Evolutionary conservation across 2,113 vertebrate genomes (phyloP), one percentile per base, ranked within the genome.

Genomic region (Ctenodactylus gundi): DNA sequence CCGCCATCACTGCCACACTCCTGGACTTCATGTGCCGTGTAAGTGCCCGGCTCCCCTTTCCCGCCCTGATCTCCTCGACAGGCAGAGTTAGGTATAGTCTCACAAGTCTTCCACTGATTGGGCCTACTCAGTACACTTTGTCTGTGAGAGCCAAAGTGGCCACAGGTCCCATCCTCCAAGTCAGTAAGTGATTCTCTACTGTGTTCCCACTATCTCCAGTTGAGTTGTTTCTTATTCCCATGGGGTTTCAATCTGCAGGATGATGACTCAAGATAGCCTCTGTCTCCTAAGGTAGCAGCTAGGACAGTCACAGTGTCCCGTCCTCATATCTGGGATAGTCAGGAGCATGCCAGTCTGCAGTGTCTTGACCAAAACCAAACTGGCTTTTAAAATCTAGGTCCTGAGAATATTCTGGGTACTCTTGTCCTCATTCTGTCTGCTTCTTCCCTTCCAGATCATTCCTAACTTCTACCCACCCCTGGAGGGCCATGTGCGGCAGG

Each of bases 21-120:
- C 98, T 99, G 98, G 99, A 99, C 91, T 99, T 99, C 98, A 99
- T 99, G 99, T 99, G 99, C 97, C 97, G 99, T 96, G 99, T 99
- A 98, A 98, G 98, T 60, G 0, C 7, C 3, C 0, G 0, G 0
- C 0, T n/a, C 5, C 12, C 13, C 29, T 1, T 20, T 34, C 5
- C 4, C 12, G 64, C n/a, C 72, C 72, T 23, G 3, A n/a, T n/a
- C 6, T 55, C 62, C n/a, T 4, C 13, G n/a, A 36, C 17, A n/a
- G 49, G 41, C 80, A 72, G 10, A 70, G 78, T 31, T 34, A 20
- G 7, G 13, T 23, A 6, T 58, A 13, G 68, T 58, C 68, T 31
- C 10, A 25, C 13, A 8, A 1, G 46, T 57, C 55, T 65, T 44
- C 58, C 67, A n/a, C 31, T 18, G 60, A 46, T 1, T 29, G 70